Conservation (phyloP, 1,140 invertebrate genomes). For the Antheraea pernyi region DNA sequence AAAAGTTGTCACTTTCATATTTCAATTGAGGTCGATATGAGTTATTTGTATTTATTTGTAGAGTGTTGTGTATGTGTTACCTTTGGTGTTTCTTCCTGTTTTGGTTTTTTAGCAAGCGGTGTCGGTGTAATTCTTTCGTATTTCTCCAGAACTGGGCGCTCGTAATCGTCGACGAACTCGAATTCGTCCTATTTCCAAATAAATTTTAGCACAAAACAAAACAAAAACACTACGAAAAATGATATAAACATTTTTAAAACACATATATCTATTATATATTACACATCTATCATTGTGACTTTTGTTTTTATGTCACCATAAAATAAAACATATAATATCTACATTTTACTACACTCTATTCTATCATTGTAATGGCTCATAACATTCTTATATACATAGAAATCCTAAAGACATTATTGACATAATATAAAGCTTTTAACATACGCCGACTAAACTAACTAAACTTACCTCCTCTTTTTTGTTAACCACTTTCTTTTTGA, state of each 20-base stretch:
- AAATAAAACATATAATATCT: constrained; percentile 14
- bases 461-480: constrained; percentile 76
- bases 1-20: constrained; percentile 18
- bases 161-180: constrained; percentile 80
- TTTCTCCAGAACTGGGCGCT: constrained; percentile 80
- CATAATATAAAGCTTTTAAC: constrained; percentile 43
- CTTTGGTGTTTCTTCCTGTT: constrained; percentile 65
- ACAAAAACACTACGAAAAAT: constrained; percentile 40
- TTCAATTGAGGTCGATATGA: background rate
- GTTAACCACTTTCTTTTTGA: constrained; percentile 73
- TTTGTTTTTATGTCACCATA: background rate
- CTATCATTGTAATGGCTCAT: background rate
- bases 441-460: constrained; percentile 22
- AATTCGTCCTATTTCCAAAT: constrained; percentile 74
- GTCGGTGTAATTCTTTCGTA: constrained; percentile 79
- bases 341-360: background rate
- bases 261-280: background rate
- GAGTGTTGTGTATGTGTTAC: constrained; percentile 51
- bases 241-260: background rate
- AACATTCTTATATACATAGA: constrained; percentile 16
- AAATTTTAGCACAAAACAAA: constrained; percentile 66
- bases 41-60: constrained; percentile 13
- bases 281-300: background rate
- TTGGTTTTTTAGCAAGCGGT: constrained; percentile 71
- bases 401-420: background rate